Evolutionary conservation across 2,888 invertebrate species (phyloP), one percentile per base, ranked within the genome.

Genomic region (Pyralis farinalis): DNA sequence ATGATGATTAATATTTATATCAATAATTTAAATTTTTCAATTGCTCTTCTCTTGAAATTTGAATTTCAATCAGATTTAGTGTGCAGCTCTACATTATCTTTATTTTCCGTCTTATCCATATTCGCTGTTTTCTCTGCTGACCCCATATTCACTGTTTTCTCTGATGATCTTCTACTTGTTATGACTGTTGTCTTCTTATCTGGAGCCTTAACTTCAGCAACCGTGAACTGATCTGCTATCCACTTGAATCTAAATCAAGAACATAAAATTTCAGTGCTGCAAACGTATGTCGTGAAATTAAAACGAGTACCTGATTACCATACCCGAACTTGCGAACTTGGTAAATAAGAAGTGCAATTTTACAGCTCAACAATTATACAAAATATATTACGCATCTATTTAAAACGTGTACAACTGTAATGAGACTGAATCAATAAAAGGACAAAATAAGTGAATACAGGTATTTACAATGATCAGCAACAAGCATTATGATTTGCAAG

Each of bases 201-300:
- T 22, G 50, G 31, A 27, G 51, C 44, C 9, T 46, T 40, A 20
- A 68, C 68, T 46, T 82, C 82, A 22, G 72, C 46, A 37, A 16
- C 4, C 16, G 63, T 71, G 55, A 86, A 83, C 40, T 74, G 45
- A 48, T 85, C 78, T 25, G 78, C 68, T 47, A 85, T 47, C 84
- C 84, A 80, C 58, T 80, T 82, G 66, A 76, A 83, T 64, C 87
- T 87, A 63, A 47, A 68, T 44, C 53, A 62, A 67, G 68, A 53
- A 32, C 36, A 36, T 34, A 7, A 33, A 16, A 16, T 16, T 16
- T 16, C 16, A 16, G 4, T 4, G 2, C 16, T n/a, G n/a, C n/a
- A n/a, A n/a, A n/a, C n/a, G n/a, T n/a, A n/a, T n/a, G n/a, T n/a
- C n/a, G n/a, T n/a, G n/a, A n/a, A n/a, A n/a, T n/a, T n/a, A n/a